Base-by-base conservation (phyloP, 2,888 invertebrate genomes). In the Thalpophila matura region DNA sequence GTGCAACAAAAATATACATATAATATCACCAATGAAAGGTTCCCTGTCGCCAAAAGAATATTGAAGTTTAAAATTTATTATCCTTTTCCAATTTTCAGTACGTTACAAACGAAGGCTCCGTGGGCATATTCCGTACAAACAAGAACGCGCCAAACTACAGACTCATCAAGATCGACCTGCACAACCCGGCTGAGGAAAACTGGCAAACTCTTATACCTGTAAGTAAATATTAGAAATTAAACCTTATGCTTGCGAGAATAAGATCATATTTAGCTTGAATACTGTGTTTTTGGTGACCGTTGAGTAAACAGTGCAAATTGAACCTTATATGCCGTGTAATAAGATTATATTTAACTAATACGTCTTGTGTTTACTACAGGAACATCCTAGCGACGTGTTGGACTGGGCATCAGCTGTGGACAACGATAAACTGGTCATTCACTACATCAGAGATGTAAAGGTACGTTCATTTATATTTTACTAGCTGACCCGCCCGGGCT, bases 401-500 rank as follows among this genome's bases (percentile, higher is more conserved):
- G 98, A 99, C 87, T 99, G 98, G 98, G 98, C 97, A 0, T 95
- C 96, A 7, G 97, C 98, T 54, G 98, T 99, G 0, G 96, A 98
- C 88, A 94, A 96, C n/a, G 96, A 99, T 87, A 97, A 98, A 89
- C 95, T 99, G 31, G 96, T 99, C 51, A 92, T 98, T 31, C 97
- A 97, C 87, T 99, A 99, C 87, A 96, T 99, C 61, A 96, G 98
- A 86, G 99, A 99, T 95, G 99, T 99, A 7, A 99, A 99, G 96
- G 99, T 98, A 93, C 82, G 80, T 67, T 33, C 0, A 24, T 20
- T 20, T 42, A 12, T 16, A 10, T 24, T 7, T 4, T 9, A 6
- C n/a, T n/a, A n/a, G n/a, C n/a, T n/a, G n/a, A n/a, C n/a, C n/a
- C n/a, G n/a, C n/a, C n/a, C n/a, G n/a, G n/a, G n/a, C n/a, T n/a